Conservation (phyloP, 1,140 invertebrate genomes). For the Hetaerina americana region DNA sequence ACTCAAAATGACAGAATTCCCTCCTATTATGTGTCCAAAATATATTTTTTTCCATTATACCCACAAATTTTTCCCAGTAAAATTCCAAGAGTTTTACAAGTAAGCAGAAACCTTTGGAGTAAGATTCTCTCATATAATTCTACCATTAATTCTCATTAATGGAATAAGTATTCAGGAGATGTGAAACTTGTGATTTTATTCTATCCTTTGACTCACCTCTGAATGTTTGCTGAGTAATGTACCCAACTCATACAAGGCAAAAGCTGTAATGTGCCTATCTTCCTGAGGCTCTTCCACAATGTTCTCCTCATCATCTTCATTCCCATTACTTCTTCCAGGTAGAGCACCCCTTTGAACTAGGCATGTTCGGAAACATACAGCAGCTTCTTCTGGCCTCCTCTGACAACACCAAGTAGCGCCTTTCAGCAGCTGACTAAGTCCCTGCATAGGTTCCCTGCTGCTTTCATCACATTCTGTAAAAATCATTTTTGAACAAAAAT, state of each 20-base stretch:
- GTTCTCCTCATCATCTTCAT: slow-evolving; percentile 19
- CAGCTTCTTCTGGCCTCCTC: slow-evolving; percentile 31
- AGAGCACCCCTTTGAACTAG: slow-evolving; percentile 26
- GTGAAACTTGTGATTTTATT: neutral
- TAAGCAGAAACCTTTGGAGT: too few relatives aligned
- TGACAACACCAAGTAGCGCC: slow-evolving; percentile 36
- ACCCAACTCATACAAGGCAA: slow-evolving; percentile 51
- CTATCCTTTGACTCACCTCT: slow-evolving; percentile 29
- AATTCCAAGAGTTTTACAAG: too few relatives aligned
- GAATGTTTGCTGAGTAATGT: slow-evolving; percentile 33
- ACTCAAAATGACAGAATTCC: too few relatives aligned
- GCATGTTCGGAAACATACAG: slow-evolving; percentile 36
- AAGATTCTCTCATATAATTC: neutral
- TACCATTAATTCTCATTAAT: neutral
- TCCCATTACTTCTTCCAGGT: slow-evolving; percentile 16
- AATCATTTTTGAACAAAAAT: neutral
- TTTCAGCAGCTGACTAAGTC: slow-evolving; percentile 37
- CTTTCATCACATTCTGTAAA: slow-evolving; percentile 28
- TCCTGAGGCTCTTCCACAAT: slow-evolving; percentile 29
- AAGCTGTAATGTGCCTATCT: slow-evolving; percentile 50
- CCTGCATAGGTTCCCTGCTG: slow-evolving; percentile 37
- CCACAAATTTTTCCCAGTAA: too few relatives aligned
- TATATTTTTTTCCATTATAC: too few relatives aligned
- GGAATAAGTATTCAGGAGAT: neutral
- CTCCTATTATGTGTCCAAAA: too few relatives aligned